Evolutionary conservation across 2,113 vertebrate genomes (phyloP).

Genomic region (Prinia subflava): DNA sequence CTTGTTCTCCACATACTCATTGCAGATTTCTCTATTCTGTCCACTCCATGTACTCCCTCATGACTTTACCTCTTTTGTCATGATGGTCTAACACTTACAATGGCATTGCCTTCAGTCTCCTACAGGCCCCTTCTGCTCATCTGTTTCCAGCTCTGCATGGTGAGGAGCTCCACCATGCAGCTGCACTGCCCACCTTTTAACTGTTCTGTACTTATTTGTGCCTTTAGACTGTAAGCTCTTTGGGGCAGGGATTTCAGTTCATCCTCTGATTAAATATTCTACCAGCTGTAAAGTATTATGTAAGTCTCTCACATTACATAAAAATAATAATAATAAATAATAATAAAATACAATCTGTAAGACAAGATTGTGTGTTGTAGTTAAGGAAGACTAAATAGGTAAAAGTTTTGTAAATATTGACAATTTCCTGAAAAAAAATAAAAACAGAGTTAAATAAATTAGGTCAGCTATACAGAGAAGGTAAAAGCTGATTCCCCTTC

Average conservation of each 20-base stretch:
- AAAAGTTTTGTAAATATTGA: background rate
- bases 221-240: conserved; percentile 67
- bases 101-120: background rate
- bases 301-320: conserved; percentile 2
- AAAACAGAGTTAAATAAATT: background rate
- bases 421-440: background rate
- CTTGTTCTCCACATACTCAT: background rate
- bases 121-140: background rate
- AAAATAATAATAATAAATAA: conserved; percentile 9
- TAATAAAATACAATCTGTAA: conserved; percentile 55
- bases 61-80: background rate
- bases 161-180: background rate
- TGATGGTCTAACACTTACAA: background rate
- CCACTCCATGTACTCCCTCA: background rate
- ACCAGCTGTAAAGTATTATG: conserved; percentile 42
- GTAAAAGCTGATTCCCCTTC: background rate
- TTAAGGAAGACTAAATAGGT: conserved; percentile 11
- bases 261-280: conserved; percentile 1
- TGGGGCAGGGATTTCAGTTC: conserved; percentile 42
- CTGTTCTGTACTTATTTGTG: background rate
- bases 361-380: conserved; percentile 44
- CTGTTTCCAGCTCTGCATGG: background rate
- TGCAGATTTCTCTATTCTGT: background rate
- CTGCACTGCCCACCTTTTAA: background rate
- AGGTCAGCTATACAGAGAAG: background rate